Evolutionary conservation across 2,113 vertebrate species (phyloP).

Genomic region (Crotalus tigris): DNA sequence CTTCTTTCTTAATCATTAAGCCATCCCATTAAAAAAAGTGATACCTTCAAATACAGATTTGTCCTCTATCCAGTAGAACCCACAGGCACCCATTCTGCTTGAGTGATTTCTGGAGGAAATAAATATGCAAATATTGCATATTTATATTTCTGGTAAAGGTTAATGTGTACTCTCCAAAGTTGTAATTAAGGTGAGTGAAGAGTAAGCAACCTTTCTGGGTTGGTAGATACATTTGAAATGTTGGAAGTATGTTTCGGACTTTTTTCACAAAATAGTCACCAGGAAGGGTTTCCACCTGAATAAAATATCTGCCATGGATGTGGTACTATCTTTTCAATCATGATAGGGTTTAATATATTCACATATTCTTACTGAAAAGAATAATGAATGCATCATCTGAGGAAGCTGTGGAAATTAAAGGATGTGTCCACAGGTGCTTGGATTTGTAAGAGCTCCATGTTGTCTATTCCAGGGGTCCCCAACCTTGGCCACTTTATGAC

Average conservation of each 20-base stretch:
- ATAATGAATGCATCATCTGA: not conserved
- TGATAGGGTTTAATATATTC: not conserved
- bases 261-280: not conserved
- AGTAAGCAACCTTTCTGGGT: not conserved
- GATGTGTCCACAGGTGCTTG: not conserved
- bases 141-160: not conserved
- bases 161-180: slow-evolving; percentile 12
- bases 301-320: not conserved
- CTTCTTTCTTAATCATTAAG: not conserved
- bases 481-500: no score
- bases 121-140: slow-evolving; percentile 17
- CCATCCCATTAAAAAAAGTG: not conserved
- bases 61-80: not conserved
- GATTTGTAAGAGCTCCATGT: not conserved
- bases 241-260: not conserved
- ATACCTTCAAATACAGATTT: not conserved
- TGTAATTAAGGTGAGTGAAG: not conserved
- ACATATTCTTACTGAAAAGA: not conserved
- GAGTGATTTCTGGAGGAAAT: not conserved
- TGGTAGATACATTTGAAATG: not conserved
- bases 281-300: not conserved
- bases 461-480: not conserved
- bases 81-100: not conserved
- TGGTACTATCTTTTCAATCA: not conserved
- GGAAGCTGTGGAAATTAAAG: not conserved